Conservation (phyloP, 2,113 vertebrate genomes). For the Rhineura floridana region DNA sequence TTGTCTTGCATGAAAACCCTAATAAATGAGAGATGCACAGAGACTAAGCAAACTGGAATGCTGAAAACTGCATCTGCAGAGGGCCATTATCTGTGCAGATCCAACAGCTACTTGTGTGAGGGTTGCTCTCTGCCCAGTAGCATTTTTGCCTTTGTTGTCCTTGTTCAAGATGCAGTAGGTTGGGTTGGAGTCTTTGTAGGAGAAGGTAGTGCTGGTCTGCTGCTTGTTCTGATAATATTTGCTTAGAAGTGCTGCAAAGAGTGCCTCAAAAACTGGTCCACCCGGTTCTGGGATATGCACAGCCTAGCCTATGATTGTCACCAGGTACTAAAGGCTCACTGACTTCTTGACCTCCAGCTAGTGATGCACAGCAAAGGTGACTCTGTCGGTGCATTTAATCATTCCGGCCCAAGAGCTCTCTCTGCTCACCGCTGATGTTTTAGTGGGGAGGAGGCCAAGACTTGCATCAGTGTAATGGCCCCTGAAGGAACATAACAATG, state of each 20-base stretch:
- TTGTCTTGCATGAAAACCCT: neutral
- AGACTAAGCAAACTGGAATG: neutral
- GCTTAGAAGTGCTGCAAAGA: neutral
- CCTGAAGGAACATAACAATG: neutral
- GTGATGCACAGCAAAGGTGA: neutral
- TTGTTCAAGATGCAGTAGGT: neutral
- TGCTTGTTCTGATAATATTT: neutral
- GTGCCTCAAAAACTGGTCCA: neutral
- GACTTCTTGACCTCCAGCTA: neutral
- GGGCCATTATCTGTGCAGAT: too few relatives aligned
- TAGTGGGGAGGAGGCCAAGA: neutral
- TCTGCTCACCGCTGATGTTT: neutral
- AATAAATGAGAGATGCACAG: neutral
- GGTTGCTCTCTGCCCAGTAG: neutral
- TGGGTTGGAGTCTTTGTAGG: neutral
- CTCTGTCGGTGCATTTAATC: neutral
- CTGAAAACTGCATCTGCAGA: accelerated
- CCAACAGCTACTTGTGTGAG: too few relatives aligned
- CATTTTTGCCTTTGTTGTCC: neutral
- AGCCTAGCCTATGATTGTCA: neutral
- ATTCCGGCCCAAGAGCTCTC: neutral
- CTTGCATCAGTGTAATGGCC: neutral
- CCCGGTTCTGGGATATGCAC: neutral
- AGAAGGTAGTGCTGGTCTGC: too few relatives aligned
- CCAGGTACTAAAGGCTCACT: neutral